Evolutionary conservation across 35 echinoderm and acorn worm genomes (phyloP), one percentile per base, ranked within the genome.

Genomic region (Heliocidaris tuberculata): DNA sequence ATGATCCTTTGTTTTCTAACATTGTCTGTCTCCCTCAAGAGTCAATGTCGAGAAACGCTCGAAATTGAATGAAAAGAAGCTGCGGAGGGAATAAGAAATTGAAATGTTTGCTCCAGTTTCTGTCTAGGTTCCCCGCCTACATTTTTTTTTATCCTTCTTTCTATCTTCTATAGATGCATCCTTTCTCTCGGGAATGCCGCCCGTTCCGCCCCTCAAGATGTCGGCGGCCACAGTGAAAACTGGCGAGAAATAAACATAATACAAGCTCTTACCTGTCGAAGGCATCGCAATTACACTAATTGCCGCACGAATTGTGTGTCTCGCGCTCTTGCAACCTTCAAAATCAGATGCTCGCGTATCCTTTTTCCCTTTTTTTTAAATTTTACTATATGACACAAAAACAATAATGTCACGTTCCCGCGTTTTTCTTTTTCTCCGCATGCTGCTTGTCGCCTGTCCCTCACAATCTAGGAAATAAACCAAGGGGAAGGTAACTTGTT

Each of bases 71-170:
- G 65, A 78, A n/a, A 78, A 78, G 21, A 78, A 78, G 65, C 65
- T 78, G 65, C 65, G 21, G 21, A 78, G 65, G 65, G 65, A 78
- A 21, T 78, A 13, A 89, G 87, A 93, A 93, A 93, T 93, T 93
- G 91, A 93, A 93, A 93, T 93, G 91, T 93, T 93, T 93, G 50
- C 48, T 93, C 50, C 91, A 49, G 48, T 93, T 93, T 59, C 91
- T 48, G 87, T 89, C 87, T 89, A 31, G 7, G 2, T 32, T 89
- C 35, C 87, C 31, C 47, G 87, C 87, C 47, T 89, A n/a, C 35
- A 31, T 48, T 47, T 16, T 89, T 19, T 7, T 78, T 19, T 24
- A n/a, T 78, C 19, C 27, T 8, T 78, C 27, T 78, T 19, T 24
- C 7, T n/a, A n/a, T 21, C 27, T 7, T 27, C 65, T 3, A 60